Evolutionary conservation across 2,797 vertebrate genomes (phyloP), one percentile per base, ranked within the genome.

Genomic region (Gadopsis bispinosus): DNA sequence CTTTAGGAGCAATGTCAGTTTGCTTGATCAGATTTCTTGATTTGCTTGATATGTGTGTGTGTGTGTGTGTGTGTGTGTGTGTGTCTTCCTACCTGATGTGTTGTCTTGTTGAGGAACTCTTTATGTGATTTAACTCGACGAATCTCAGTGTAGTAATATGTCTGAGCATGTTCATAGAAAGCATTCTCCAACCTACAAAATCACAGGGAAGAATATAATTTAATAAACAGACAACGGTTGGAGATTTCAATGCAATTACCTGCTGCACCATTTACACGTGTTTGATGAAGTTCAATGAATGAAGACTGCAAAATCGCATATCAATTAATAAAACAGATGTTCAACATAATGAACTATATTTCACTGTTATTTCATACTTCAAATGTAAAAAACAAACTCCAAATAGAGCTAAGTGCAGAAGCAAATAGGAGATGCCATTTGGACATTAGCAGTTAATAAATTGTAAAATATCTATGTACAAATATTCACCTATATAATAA

Each of bases 61-160:
- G n/a, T 17, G 51, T 26, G 55, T 43, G 33, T 20, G 51, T 9
- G 13, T 26, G 5, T 7, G n/a, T n/a, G 53, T 14, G 5, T 16
- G 20, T 26, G 3, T 17, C 12, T 16, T 76, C 61, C 64, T 94
- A 99, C 98, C 97, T 99, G 98, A 83, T 99, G 98, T 26, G 98
- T 99, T 7, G 98, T 99, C 95, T 99, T 99, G 94, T 99, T 99
- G 83, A 99, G 96, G 88, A 98, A 99, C 84, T 99, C 98, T 88
- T 99, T 99, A 81, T 99, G 98, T n/a, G 97, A 98, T 83, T 99
- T 99, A 67, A 99, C 98, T 83, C 97, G 96, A 63, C 98, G 93
- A 50, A 99, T 98, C 94, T 99, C 98, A 0, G 96, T 98, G 66
- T 99, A 98, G 91, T 99, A 99, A 61, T 99, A 99, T 2, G 97